These are phyloP conservation scores for Chromoteleia sp. DNA, from an alignment of 2,888 invertebrate species.

Conservation along the genomic window DNA sequence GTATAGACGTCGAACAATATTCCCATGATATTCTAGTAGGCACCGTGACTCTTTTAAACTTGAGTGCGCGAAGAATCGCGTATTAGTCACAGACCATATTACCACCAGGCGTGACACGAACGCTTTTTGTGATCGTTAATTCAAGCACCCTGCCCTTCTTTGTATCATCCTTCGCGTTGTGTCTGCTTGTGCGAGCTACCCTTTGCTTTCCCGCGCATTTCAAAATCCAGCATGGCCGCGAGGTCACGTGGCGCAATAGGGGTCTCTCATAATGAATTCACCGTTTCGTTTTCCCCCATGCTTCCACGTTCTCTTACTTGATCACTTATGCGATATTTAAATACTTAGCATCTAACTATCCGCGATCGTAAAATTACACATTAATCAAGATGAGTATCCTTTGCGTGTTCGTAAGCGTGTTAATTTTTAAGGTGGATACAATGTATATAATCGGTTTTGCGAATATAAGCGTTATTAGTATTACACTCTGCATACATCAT, in stretches of 20 bases:
- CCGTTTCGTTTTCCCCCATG: constrained; percentile 68
- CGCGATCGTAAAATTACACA: constrained; percentile 43
- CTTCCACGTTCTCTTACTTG: constrained; percentile 45
- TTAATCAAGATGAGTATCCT: constrained; percentile 42
- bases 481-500: no score
- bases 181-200: constrained; percentile 58
- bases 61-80: constrained; percentile 76
- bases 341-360: constrained; percentile 53
- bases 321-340: constrained; percentile 67
- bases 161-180: constrained; percentile 66
- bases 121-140: constrained; percentile 79
- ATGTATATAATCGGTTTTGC: no score
- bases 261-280: constrained; percentile 78
- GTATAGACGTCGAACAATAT: constrained; percentile 77
- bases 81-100: constrained; percentile 84
- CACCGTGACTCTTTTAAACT: constrained; percentile 69
- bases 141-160: constrained; percentile 74
- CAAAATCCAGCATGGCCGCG: constrained; percentile 80
- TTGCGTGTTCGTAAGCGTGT: constrained; percentile 26
- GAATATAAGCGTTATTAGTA: no score
- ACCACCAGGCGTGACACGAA: constrained; percentile 83
- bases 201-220: constrained; percentile 78
- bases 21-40: constrained; percentile 79
- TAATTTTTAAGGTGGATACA: constrained; percentile 5
- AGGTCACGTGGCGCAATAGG: constrained; percentile 83